phyloP scores from a whole-genome alignment of 2,888 invertebrate genomes.

The Crematogaster levior region DNA sequence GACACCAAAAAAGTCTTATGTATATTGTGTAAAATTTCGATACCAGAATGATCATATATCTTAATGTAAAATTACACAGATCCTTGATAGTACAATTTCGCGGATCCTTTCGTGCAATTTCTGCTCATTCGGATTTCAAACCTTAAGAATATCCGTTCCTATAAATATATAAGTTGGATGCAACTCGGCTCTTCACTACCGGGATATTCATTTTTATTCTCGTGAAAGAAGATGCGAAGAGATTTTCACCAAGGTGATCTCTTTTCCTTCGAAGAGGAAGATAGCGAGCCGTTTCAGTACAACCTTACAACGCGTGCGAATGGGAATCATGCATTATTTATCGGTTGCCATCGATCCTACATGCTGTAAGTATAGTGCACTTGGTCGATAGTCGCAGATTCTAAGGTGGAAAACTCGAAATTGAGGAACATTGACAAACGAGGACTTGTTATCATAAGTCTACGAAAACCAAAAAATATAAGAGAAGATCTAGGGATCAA shows the following conservation, averaged over 20 bases:
- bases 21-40: not conserved
- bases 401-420: not conserved
- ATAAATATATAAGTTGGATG: constrained; percentile 2
- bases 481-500: not conserved
- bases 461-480: not conserved
- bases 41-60: too few species aligned
- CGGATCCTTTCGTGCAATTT: not conserved
- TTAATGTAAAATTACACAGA: not conserved
- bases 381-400: not conserved
- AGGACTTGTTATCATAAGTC: not conserved
- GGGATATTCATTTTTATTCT: not conserved
- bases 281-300: constrained; percentile 50
- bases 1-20: not conserved
- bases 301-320: constrained; percentile 59
- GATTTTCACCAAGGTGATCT: not conserved
- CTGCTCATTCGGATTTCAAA: not conserved
- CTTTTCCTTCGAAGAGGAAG: constrained; percentile 29
- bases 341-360: constrained; percentile 63
- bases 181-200: not conserved
- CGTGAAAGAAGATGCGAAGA: not conserved
- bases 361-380: constrained; percentile 34
- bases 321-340: constrained; percentile 78
- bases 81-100: not conserved
- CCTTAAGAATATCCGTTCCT: not conserved
- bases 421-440: not conserved